Conservation (phyloP, 2,888 invertebrate species). For the Pocota personata region DNA sequence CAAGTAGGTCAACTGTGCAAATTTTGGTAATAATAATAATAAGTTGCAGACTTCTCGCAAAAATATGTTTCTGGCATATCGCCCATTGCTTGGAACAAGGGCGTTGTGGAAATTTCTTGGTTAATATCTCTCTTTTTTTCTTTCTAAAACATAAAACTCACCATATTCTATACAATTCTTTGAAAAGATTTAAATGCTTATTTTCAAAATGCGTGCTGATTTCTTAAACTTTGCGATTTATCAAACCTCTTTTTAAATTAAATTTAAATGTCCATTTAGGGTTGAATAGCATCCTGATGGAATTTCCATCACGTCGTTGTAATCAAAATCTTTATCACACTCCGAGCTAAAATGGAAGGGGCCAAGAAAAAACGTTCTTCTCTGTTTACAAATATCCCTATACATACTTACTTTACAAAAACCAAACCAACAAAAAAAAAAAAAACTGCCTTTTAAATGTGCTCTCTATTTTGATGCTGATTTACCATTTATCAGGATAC, state of each 20-base stretch:
- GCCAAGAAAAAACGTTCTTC: background rate
- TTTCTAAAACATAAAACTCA: too few relatives aligned
- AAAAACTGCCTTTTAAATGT: slow-evolving; percentile 2
- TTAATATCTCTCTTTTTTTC: too few relatives aligned
- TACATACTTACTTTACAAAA: background rate
- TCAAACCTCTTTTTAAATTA: background rate
- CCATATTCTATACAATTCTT: background rate
- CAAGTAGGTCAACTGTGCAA: too few relatives aligned
- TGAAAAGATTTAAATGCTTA: background rate
- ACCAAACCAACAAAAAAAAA: background rate
- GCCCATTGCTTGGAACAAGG: too few relatives aligned
- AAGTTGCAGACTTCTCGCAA: too few relatives aligned
- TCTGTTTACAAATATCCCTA: background rate
- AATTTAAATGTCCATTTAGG: background rate
- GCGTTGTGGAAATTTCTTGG: too few relatives aligned
- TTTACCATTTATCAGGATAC: background rate
- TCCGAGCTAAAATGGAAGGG: background rate
- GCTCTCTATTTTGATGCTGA: background rate
- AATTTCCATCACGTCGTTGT: background rate
- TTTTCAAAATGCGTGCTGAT: background rate
- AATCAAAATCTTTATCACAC: background rate
- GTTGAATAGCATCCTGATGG: background rate
- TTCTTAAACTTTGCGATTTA: background rate
- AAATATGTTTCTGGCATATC: too few relatives aligned
- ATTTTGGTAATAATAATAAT: too few relatives aligned